phyloP scores from a whole-genome alignment of 35 echinoderm and acorn worm species.

The Ophioderma brevispina region DNA sequence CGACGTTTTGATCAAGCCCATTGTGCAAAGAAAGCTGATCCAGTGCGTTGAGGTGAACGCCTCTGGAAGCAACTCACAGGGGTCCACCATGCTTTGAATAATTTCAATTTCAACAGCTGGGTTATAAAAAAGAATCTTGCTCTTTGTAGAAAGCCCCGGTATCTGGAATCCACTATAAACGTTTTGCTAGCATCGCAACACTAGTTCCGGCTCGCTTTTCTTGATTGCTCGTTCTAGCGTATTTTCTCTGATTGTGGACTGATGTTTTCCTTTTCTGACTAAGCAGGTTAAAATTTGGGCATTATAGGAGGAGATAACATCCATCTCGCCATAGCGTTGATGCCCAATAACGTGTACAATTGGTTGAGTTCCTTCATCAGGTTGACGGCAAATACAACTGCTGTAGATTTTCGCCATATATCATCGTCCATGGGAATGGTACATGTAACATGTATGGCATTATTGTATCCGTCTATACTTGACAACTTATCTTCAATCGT shows the following conservation, averaged over 20 bases:
- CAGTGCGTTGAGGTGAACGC: not conserved
- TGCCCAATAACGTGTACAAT: not conserved
- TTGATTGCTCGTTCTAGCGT: not conserved
- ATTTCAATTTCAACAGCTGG: not conserved
- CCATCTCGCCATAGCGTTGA: not conserved
- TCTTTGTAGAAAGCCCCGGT: not conserved
- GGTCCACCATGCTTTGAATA: slow-evolving; percentile 16
- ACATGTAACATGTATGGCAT: not conserved
- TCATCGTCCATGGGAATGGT: not conserved
- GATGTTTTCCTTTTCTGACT: not conserved
- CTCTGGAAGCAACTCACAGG: not conserved
- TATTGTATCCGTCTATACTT: not conserved
- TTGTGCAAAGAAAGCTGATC: not conserved
- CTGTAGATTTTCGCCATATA: not conserved
- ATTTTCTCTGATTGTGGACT: not conserved
- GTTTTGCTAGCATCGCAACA: not conserved
- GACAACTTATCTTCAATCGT: not conserved
- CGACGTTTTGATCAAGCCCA: not conserved
- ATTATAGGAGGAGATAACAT: not conserved
- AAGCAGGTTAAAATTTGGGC: slow-evolving; percentile 22
- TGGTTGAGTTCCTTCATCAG: not conserved
- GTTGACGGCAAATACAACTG: slow-evolving; percentile 7
- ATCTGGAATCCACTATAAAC: slow-evolving; percentile 11
- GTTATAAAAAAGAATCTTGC: not conserved
- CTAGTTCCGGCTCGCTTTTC: not conserved